Conservation (phyloP, 1,140 invertebrate species). For the Matsumurasca onukii region DNA sequence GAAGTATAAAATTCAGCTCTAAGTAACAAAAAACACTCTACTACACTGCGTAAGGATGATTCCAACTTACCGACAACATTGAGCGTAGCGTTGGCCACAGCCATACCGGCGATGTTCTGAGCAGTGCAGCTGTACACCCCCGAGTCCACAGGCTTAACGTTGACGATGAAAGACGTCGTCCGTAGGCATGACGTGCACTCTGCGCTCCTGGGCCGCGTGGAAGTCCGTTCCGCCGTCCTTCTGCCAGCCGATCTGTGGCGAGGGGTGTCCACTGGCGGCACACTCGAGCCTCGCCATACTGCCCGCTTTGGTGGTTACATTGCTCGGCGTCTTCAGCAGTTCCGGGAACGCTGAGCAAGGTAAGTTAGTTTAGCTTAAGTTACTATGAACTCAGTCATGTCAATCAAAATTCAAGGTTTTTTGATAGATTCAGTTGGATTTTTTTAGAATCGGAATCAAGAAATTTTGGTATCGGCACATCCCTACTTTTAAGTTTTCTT, state of each 20-base stretch:
- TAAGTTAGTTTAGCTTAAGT: no score
- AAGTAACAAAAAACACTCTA: no score
- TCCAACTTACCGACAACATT: constrained; percentile 69
- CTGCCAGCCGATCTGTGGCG: constrained; percentile 87
- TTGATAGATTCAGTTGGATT: no score
- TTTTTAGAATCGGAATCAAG: no score
- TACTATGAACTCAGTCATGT: no score
- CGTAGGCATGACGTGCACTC: constrained; percentile 89
- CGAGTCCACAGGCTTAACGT: constrained; percentile 83
- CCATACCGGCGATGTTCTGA: constrained; percentile 81
- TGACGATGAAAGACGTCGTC: constrained; percentile 91
- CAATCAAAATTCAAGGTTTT: not conserved
- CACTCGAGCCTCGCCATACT: constrained; percentile 88
- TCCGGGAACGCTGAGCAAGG: constrained; percentile 73
- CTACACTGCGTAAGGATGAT: no score
- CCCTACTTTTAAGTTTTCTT: no score
- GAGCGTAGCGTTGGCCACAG: constrained; percentile 86
- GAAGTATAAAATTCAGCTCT: no score
- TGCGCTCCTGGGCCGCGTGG: constrained; percentile 87
- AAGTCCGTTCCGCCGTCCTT: constrained; percentile 90
- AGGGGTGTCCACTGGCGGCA: constrained; percentile 84
- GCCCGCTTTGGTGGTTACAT: constrained; percentile 82
- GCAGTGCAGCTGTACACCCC: constrained; percentile 95
- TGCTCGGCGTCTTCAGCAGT: constrained; percentile 81
- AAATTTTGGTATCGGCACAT: no score